These are phyloP conservation scores for Amblyopsis rosae DNA, from an alignment of 2,113 vertebrate genomes.

Conservation along the genomic window DNA sequence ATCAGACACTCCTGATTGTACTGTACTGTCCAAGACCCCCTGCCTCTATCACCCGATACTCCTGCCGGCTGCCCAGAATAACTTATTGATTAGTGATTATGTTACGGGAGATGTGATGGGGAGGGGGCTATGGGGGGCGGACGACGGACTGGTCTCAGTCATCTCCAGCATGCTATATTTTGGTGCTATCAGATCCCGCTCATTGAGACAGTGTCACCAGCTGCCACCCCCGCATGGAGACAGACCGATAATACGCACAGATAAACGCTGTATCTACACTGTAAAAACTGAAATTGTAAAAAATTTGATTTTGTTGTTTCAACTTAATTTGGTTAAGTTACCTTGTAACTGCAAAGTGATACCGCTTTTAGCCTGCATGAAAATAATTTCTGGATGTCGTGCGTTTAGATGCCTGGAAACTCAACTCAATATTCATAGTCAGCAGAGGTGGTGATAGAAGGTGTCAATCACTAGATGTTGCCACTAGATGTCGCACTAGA, in stretches of 20 bases:
- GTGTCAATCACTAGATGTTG: no score
- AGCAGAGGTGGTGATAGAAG: no score
- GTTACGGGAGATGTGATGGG: slow-evolving; percentile 66
- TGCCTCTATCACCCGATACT: slow-evolving; percentile 64
- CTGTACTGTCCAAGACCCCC: slow-evolving; percentile 71
- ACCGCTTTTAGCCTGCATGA: no score
- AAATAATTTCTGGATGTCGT: no score
- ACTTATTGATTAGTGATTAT: slow-evolving; percentile 71
- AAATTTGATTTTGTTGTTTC: neutral
- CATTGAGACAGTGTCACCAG: slow-evolving; percentile 52
- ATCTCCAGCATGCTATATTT: slow-evolving; percentile 69
- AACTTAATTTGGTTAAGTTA: no score
- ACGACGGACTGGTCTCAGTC: slow-evolving; percentile 73
- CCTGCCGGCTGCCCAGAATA: slow-evolving; percentile 61
- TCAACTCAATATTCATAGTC: no score
- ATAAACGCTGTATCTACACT: slow-evolving; percentile 14
- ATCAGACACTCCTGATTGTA: slow-evolving; percentile 72
- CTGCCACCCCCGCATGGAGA: slow-evolving; percentile 45
- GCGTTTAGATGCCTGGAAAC: no score
- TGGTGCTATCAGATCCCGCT: slow-evolving; percentile 63
- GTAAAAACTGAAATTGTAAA: neutral
- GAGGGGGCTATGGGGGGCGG: slow-evolving; percentile 38
- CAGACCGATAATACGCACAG: slow-evolving; percentile 3
- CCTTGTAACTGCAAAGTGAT: no score
- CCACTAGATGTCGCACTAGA: no score